A percentile compares a stretch with the other conserved stretches of the same genome.
Conservation (phyloP, 2,797 vertebrate species). For the Huso huso region DNA sequence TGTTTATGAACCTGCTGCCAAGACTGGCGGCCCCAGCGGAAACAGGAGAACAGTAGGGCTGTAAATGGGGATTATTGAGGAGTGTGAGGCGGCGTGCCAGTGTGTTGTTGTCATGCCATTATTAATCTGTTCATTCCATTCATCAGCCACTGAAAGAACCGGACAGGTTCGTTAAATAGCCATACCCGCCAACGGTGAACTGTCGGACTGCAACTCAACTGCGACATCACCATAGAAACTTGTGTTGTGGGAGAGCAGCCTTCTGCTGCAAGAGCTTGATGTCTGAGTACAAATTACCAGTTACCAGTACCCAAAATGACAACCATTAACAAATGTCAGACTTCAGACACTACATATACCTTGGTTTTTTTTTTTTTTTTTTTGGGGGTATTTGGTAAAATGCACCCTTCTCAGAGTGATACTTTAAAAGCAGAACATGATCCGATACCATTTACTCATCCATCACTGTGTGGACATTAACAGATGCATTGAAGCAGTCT, state of each 20-base stretch:
- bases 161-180: slow-evolving; percentile 16
- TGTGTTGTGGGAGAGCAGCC: not conserved
- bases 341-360: too few species aligned
- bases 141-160: slow-evolving; percentile 18
- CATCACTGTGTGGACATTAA: too few species aligned
- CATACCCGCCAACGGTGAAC: slow-evolving; percentile 2
- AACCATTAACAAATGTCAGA: not conserved
- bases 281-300: not conserved
- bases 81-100: slow-evolving; percentile 43
- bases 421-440: too few species aligned
- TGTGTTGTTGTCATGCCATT: slow-evolving; percentile 44
- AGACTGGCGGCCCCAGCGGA: slow-evolving; percentile 30
- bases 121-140: slow-evolving; percentile 47
- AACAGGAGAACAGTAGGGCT: slow-evolving; percentile 25
- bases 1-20: slow-evolving; percentile 21
- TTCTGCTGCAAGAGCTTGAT: not conserved
- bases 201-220: slow-evolving; percentile 3
- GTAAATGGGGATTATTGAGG: slow-evolving; percentile 29
- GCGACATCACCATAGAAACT: slow-evolving; percentile 4
- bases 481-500: too few species aligned
- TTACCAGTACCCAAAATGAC: not conserved
- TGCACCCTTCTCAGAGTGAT: too few species aligned
- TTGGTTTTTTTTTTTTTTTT: too few species aligned
- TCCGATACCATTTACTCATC: too few species aligned
- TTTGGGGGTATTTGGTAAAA: too few species aligned